Conservation (phyloP, 2,113 vertebrate species). For the Melanotaenia duboulayi region DNA sequence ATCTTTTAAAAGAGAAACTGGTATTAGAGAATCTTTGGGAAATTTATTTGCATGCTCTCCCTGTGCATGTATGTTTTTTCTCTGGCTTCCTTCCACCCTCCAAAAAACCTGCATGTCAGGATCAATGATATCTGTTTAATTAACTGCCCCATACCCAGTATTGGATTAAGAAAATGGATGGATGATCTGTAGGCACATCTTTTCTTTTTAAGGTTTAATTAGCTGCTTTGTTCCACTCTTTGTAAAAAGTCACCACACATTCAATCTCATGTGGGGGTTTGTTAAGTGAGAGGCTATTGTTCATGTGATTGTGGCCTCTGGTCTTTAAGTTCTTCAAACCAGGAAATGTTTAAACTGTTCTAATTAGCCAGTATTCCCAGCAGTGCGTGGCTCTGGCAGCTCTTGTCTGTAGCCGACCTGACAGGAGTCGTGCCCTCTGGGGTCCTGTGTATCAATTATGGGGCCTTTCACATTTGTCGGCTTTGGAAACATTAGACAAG, state of each 20-base stretch:
- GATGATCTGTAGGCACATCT: conserved; percentile 16
- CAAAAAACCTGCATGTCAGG: too few species aligned
- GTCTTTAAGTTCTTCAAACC: conserved; percentile 86
- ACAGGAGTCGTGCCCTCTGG: conserved; percentile 82
- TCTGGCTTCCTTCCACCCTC: too few species aligned
- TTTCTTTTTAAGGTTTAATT: conserved; percentile 68
- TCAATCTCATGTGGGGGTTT: conserved; percentile 38
- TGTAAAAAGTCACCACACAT: conserved; percentile 65
- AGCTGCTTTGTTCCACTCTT: conserved; percentile 22
- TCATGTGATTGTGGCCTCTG: conserved; percentile 69
- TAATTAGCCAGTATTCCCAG: conserved; percentile 81
- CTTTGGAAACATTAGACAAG: conserved; percentile 76
- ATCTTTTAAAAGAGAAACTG: too few species aligned
- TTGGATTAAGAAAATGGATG: too few species aligned
- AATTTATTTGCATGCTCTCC: too few species aligned
- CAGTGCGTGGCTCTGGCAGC: conserved; percentile 67
- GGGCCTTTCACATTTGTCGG: conserved; percentile 63
- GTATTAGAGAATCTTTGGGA: too few species aligned
- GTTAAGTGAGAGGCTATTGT: conserved; percentile 75
- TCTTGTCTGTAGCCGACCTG: conserved; percentile 77
- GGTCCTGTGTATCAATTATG: conserved; percentile 74
- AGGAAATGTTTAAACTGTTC: conserved; percentile 84
- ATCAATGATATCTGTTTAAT: too few species aligned
- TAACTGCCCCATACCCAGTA: too few species aligned
- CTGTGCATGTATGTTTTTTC: not conserved